These are phyloP conservation scores for Drosophila orosa DNA, from an alignment of 1,140 invertebrate genomes.

Conservation along the genomic window DNA sequence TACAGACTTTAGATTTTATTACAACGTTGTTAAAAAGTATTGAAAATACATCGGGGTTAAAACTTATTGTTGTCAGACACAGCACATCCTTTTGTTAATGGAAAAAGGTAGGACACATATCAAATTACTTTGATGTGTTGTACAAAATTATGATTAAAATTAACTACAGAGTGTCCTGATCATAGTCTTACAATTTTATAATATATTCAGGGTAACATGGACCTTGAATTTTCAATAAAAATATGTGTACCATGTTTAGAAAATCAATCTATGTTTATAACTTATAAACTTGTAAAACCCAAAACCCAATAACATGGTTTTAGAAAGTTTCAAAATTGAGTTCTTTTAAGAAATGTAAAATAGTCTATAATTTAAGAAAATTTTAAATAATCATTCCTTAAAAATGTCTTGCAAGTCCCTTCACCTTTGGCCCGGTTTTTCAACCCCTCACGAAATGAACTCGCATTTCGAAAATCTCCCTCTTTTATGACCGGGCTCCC, in stretches of 20 bases:
- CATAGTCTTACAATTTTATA: neutral
- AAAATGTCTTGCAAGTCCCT: slow-evolving; percentile 20
- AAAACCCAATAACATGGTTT: too few relatives aligned
- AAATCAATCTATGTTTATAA: neutral
- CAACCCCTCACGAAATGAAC: slow-evolving; percentile 12
- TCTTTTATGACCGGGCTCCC: slow-evolving; percentile 15
- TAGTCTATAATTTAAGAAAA: neutral
- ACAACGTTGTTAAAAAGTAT: neutral
- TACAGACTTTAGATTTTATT: slow-evolving; percentile 13
- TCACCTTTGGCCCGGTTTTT: slow-evolving; percentile 31
- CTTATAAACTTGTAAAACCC: too few relatives aligned
- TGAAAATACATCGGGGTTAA: neutral
- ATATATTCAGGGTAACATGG: neutral
- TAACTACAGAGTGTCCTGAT: neutral
- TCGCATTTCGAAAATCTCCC: slow-evolving; percentile 11
- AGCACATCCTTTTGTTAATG: neutral
- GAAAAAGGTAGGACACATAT: neutral
- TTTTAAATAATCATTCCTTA: neutral
- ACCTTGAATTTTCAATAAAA: neutral
- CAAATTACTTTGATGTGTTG: neutral
- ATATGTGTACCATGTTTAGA: neutral
- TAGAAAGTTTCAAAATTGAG: too few relatives aligned
- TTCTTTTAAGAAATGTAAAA: slow-evolving; percentile 9
- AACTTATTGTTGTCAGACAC: neutral
- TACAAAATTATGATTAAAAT: neutral